Percentiles rank a stretch among this genome's conserved stretches.
Evolutionary conservation across 1,140 invertebrate species (phyloP).

Genomic region (Conus ventricosus): DNA sequence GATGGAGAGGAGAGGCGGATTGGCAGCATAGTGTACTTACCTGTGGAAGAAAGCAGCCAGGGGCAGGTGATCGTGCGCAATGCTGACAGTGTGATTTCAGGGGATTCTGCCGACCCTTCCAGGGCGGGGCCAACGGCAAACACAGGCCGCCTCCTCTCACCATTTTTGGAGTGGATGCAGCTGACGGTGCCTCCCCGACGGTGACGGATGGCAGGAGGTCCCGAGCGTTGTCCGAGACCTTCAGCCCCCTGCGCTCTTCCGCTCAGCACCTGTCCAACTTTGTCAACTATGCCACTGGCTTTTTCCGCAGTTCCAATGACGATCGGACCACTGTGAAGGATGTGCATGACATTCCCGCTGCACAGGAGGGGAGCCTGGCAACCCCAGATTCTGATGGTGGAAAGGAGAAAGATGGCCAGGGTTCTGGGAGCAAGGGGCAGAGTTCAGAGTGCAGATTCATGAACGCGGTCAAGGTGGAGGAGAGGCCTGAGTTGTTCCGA

Average conservation of each 20-base stretch:
- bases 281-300: constrained; percentile 25
- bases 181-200: background rate
- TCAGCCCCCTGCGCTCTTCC: constrained; percentile 39
- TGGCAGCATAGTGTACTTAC: background rate
- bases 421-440: background rate
- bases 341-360: background rate
- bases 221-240: background rate
- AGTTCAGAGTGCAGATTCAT: constrained; percentile 41
- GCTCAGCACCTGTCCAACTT: constrained; percentile 45
- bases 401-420: background rate
- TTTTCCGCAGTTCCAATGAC: background rate
- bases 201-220: background rate
- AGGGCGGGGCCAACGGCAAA: background rate
- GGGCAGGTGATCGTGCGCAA: background rate
- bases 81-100: background rate
- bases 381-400: background rate
- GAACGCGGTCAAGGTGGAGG: constrained; percentile 90
- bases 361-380: background rate
- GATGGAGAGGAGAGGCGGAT: background rate
- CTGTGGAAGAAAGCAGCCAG: background rate
- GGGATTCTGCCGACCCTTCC: background rate
- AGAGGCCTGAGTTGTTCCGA: constrained; percentile 94
- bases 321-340: constrained; percentile 2
- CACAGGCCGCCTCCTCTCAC: background rate
- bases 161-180: background rate